Evolutionary conservation across 2,888 invertebrate species (phyloP), one percentile per base, ranked within the genome.

Genomic region (Platypus cylindrus): DNA sequence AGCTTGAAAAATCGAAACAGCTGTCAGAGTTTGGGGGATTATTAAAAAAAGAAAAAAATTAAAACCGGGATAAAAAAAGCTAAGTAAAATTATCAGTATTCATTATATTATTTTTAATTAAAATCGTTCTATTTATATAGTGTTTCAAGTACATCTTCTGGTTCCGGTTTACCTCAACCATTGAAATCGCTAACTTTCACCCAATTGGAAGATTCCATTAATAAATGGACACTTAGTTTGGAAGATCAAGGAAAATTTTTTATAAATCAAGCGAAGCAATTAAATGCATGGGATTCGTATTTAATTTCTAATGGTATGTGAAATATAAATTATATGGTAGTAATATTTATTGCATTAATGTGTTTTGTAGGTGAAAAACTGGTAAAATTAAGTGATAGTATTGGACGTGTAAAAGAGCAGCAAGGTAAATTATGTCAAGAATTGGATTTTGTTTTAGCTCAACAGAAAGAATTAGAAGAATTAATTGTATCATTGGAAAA

Each of bases 241-340:
- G 89, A 91, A 47, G 90, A 91, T 46, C 91, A 93, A 55, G 93
- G 94, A 56, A 84, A 83, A 56, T 74, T 81, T 0, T 95, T 94
- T 56, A 76, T 89, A 39, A 85, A 89, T 58, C 94, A 94, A 59
- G 94, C 94, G 0, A 85, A 87, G 3, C 89, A 93, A 62, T 78
- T 95, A 36, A 95, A 95, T 61, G 85, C 87, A 0, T 95, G 95
- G 94, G 95, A 97, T 56, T 71, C 83, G 44, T 66, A 91, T 24
- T 69, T 95, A 2, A 84, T 91, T 36, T 73, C 78, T 15, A 94
- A 94, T 58, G 91, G 90, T 39, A 38, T 35, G 3, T 24, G 20
- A 9, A 20, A 20, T 20, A 7, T 5, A 7, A 9, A 20, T 7
- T 20, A 9, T 20, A 20, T 7, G 5, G 20, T 20, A 20, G 20